Conservation (phyloP, 2,888 invertebrate species). For the Drosophila paramelanica region DNA sequence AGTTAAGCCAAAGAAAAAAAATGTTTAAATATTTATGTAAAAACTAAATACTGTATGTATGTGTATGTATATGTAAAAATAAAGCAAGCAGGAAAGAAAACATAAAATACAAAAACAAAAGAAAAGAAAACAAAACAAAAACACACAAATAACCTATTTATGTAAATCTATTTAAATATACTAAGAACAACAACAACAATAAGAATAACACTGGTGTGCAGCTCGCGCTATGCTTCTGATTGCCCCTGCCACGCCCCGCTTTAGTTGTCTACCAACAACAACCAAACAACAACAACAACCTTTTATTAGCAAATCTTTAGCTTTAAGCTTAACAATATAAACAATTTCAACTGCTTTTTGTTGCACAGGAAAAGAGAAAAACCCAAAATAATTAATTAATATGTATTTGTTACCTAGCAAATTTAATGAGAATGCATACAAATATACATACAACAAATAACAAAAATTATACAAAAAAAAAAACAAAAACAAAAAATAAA, state of each 20-base stretch:
- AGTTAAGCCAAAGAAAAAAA: constrained; percentile 85
- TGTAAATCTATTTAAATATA: constrained; percentile 56
- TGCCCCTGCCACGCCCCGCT: constrained; percentile 60
- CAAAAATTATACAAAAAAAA: constrained; percentile 12
- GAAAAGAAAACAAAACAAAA: constrained; percentile 35
- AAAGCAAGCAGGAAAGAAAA: constrained; percentile 72
- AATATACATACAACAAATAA: constrained; percentile 18
- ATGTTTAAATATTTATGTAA: constrained; percentile 69
- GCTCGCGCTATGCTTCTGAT: constrained; percentile 71
- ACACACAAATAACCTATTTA: constrained; percentile 54
- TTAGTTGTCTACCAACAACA: constrained; percentile 34
- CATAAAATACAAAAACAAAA: constrained; percentile 63
- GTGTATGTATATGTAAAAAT: constrained; percentile 22
- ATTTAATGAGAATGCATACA: constrained; percentile 48
- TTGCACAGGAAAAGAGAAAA: constrained; percentile 31
- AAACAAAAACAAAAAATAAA: constrained; percentile 6
- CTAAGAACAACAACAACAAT: constrained; percentile 39
- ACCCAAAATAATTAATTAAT: constrained; percentile 25
- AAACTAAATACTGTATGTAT: constrained; percentile 20
- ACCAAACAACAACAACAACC: constrained; percentile 38
- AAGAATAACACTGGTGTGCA: constrained; percentile 66
- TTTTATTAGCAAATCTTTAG: constrained; percentile 76
- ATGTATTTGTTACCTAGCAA: constrained; percentile 50
- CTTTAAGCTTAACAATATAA: constrained; percentile 51
- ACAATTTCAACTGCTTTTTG: constrained; percentile 46